Base-by-base conservation (phyloP, 2,113 vertebrate species). In the Mormoops blainvillei region DNA sequence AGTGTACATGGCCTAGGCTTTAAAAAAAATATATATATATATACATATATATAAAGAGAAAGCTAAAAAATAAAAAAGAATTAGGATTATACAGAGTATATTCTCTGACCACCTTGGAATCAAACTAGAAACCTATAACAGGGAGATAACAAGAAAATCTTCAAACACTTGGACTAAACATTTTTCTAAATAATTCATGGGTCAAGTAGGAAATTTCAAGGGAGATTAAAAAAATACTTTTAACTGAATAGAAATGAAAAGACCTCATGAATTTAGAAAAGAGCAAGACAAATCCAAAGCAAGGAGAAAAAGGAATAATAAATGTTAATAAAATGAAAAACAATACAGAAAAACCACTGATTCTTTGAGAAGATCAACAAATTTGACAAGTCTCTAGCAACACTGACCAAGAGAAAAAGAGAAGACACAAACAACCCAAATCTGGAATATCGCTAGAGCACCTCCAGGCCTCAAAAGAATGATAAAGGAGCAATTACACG, bases 241-340 rank as follows among this genome's bases (percentile, higher is more conserved):
- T 31, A 89, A 67, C 5, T n/a, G n/a, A 90, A 93, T 73, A 76
- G 76, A 92, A 89, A 63, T 81, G 73, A 61, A 94, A 89, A 82
- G 22, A 61, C 7, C 36, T 81, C 26, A 68, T 58, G 65, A 91
- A 85, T 19, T 33, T 45, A 92, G 65, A 31, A 80, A 87, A 77
- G n/a, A 70, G 61, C 13, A 83, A 84, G 58, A 28, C 48, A 41
- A 58, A 3, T 26, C 38, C 9, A 70, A 77, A 87, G 54, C 33
- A 68, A 74, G 54, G 33, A 88, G 58, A 81, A 26, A 52, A 77
- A 52, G 61, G 74, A 87, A 73, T 50, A 54, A 54, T 52, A n/a
- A 73, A 92, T 78, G 54, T 38, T 38, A 88, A 38, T 54, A 38
- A 77, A 65, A 50, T 58, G 28, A 31, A 58, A 77, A 70, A 54